Evolutionary conservation across 35 echinoderm and acorn worm species (phyloP).

Genomic region (Ophiothrix spiculata): DNA sequence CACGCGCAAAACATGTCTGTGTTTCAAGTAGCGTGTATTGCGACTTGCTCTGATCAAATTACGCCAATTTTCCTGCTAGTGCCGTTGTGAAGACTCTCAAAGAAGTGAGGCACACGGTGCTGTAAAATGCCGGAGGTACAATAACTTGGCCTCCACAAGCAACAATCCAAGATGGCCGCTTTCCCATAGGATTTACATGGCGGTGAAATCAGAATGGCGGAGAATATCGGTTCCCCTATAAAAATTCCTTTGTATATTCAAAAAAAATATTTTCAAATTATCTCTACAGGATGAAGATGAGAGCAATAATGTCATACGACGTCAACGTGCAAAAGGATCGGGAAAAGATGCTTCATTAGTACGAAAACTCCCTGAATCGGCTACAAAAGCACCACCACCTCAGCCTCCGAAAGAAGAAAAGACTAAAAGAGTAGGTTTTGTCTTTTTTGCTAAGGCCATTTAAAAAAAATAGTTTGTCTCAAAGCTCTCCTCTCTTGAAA

Average conservation of each 20-base stretch:
- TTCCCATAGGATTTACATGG: not conserved
- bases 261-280: no score
- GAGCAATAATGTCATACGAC: not conserved
- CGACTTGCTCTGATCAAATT: no score
- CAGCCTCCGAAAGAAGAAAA: conserved; percentile 13
- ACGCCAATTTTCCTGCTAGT: no score
- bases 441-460: no score
- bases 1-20: no score
- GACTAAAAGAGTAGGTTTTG: not conserved
- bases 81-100: no score
- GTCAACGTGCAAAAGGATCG: conserved; percentile 19
- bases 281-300: not conserved
- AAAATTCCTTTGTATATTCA: not conserved
- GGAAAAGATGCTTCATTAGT: conserved; percentile 44
- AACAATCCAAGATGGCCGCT: not conserved
- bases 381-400: conserved; percentile 26
- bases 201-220: not conserved
- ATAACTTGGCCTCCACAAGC: not conserved
- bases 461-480: no score
- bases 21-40: no score
- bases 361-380: conserved; percentile 57
- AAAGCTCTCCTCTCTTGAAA: no score
- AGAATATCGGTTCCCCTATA: not conserved
- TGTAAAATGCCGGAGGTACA: not conserved
- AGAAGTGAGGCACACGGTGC: not conserved